Base-by-base conservation (phyloP, 2,113 vertebrate genomes). In the Stomatorhinus ivindoensis region DNA sequence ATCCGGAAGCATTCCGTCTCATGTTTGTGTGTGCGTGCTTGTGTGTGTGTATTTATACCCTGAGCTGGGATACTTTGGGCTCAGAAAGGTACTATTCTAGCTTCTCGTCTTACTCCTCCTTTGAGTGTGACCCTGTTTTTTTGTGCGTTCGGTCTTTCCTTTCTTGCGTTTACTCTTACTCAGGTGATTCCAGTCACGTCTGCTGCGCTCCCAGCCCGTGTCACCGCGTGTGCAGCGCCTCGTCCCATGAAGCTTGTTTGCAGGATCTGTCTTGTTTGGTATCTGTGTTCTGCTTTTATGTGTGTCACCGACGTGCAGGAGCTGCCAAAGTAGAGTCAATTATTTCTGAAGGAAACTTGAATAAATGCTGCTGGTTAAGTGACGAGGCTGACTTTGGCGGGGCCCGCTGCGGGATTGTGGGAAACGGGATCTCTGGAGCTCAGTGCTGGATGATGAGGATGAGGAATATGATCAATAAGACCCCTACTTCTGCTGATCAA, bases 281-380 rank as follows among this genome's bases (percentile, higher is more conserved):
- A 90, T 80, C 89, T 84, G 48, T 80, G 61, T 90, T 76, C 89
- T 48, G 44, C 85, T 90, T 89, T 89, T 55, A 86, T 42, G 48
- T 90, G 73, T 90, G 89, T 87, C 89, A 87, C 47, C 65, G 42
- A 35, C 61, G 35, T 47, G 17, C 48, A 3, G 27, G 24, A 90
- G 61, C 89, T 90, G 89, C 85, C 89, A 90, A 87, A 87, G 89
- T 21, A 69, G 61, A 90, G 58, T 90, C 89, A 87, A 90, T 90
- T 90, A 90, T 90, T 90, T 87, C 61, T 87, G 89, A 90, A 86
- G 89, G 85, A 87, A 87, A 53, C 85, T 44, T 76, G 85, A 87
- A 61, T 87, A 53, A 90, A 31, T 69, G 27, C 58, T 17, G 84
- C 6, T 9, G 61, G 55, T 89, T 58, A 17, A 19, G 48, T 80